Evolutionary conservation across 2,797 vertebrate genomes (phyloP).

Genomic region (Nasua narica): DNA sequence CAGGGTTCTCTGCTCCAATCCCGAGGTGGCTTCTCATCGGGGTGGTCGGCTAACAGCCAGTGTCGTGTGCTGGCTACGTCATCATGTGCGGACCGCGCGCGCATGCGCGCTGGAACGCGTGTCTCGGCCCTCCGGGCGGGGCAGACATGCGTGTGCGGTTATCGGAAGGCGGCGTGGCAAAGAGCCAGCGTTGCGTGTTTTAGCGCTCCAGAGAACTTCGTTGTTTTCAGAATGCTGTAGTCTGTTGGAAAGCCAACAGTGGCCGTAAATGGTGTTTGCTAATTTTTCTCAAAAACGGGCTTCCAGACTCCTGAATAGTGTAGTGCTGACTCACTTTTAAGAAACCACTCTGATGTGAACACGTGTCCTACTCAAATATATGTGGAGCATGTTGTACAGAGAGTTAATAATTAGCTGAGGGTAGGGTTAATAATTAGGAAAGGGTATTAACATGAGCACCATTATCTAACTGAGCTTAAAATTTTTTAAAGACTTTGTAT

Average conservation of each 20-base stretch:
- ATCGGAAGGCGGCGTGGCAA: accelerated
- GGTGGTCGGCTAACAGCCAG: no score
- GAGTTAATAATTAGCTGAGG: not conserved
- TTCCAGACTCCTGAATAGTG: not conserved
- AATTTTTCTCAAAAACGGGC: not conserved
- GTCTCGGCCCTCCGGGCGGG: accelerated
- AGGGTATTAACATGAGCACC: not conserved
- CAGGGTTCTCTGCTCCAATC: no score
- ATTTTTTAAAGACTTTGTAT: not conserved
- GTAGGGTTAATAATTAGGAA: not conserved
- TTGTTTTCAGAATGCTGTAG: not conserved
- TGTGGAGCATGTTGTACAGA: not conserved
- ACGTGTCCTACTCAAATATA: not conserved
- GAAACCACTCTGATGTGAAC: not conserved
- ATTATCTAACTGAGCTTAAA: not conserved
- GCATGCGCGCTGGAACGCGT: accelerated
- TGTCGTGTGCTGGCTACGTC: accelerated
- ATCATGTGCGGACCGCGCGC: not conserved
- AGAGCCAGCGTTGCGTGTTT: accelerated
- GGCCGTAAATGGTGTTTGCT: not conserved
- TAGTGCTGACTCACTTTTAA: not conserved
- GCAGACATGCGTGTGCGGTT: accelerated
- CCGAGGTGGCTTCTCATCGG: accelerated
- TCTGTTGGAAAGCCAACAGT: not conserved
- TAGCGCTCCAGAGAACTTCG: accelerated